Evolutionary conservation across 2,113 vertebrate genomes (phyloP).

Genomic region (Pipa parva): DNA sequence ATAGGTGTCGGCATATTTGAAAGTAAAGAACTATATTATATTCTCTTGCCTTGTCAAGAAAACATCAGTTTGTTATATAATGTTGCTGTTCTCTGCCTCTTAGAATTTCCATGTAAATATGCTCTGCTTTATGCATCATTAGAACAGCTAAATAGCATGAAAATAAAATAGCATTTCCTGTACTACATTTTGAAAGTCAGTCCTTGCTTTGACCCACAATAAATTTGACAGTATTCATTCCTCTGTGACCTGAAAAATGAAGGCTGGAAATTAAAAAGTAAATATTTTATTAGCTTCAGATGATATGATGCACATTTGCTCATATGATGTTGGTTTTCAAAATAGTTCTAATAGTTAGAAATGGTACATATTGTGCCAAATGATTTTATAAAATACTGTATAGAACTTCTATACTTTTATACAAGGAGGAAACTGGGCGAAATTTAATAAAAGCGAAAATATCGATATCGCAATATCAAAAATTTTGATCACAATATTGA

Average conservation of each 20-base stretch:
- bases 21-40: constrained; percentile 15
- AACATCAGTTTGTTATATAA: constrained; percentile 31
- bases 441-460: too few species aligned
- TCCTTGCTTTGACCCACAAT: constrained; percentile 34
- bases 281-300: constrained; percentile 42
- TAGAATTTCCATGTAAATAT: constrained; percentile 38
- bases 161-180: constrained; percentile 39
- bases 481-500: too few species aligned
- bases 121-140: constrained; percentile 38
- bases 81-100: constrained; percentile 13
- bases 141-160: constrained; percentile 34
- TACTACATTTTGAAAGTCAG: constrained; percentile 32
- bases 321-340: constrained; percentile 18
- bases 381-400: not conserved
- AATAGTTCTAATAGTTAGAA: constrained; percentile 4
- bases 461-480: too few species aligned
- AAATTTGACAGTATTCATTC: constrained; percentile 31
- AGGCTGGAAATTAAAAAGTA: constrained; percentile 39
- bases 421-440: too few species aligned
- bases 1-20: constrained; percentile 3
- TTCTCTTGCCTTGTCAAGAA: constrained; percentile 24
- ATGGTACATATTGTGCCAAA: not conserved
- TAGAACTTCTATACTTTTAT: too few species aligned
- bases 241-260: constrained; percentile 19
- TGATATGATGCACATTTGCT: constrained; percentile 25